These are phyloP conservation scores for Trissolcus japonicus DNA, from an alignment of 2,888 invertebrate species.

Conservation along the genomic window DNA sequence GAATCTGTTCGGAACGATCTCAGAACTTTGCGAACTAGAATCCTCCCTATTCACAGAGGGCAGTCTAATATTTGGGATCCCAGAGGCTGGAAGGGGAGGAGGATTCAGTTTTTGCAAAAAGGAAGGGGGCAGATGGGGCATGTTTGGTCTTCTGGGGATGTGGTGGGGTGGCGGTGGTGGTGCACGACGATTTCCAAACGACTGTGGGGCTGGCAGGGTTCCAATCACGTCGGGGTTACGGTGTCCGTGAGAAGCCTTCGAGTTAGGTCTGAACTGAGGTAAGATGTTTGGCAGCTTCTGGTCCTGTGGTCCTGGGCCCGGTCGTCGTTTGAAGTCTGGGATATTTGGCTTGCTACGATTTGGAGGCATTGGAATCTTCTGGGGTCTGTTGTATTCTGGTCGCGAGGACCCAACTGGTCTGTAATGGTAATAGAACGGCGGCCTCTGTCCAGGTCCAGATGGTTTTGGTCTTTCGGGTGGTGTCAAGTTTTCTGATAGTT, in stretches of 20 bases:
- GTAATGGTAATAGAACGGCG: slow-evolving; percentile 67
- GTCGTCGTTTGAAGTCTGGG: slow-evolving; percentile 59
- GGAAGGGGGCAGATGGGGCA: slow-evolving; percentile 63
- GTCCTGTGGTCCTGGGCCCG: slow-evolving; percentile 60
- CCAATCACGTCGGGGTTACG: slow-evolving; percentile 70
- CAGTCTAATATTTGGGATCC: slow-evolving; percentile 29
- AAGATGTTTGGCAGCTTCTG: slow-evolving; percentile 80
- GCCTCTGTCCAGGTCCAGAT: slow-evolving; percentile 59
- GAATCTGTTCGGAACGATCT: slow-evolving; percentile 61
- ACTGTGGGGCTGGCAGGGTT: slow-evolving; percentile 64
- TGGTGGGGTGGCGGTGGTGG: slow-evolving; percentile 63
- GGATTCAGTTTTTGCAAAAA: slow-evolving; percentile 77
- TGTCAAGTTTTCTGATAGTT: slow-evolving; percentile 69
- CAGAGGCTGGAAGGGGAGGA: slow-evolving; percentile 72
- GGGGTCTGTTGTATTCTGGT: slow-evolving; percentile 58
- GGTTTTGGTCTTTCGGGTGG: slow-evolving; percentile 64
- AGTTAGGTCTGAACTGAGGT: slow-evolving; percentile 84
- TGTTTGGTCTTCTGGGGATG: slow-evolving; percentile 63
- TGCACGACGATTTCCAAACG: slow-evolving; percentile 62
- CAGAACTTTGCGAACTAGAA: slow-evolving; percentile 50
- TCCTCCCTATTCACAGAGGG: slow-evolving; percentile 52
- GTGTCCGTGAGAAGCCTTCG: slow-evolving; percentile 78
- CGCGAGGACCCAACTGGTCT: slow-evolving; percentile 43
- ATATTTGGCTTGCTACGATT: slow-evolving; percentile 58
- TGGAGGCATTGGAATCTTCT: slow-evolving; percentile 63